Base-by-base conservation (phyloP, 2,888 invertebrate genomes). In the Cephalotes varians region DNA sequence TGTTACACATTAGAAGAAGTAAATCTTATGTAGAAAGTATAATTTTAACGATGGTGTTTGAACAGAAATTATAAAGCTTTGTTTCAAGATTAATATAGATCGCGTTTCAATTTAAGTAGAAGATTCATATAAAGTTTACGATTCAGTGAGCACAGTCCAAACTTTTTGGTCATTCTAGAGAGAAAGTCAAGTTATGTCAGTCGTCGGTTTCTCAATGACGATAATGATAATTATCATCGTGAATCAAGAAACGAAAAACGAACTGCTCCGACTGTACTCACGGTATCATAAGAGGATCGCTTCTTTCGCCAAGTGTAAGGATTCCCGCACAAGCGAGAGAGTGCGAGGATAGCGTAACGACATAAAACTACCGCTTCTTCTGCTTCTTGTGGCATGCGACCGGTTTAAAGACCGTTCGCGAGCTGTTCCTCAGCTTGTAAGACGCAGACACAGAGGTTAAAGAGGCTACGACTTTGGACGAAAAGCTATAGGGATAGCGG, bases 371-470 rank as follows among this genome's bases (percentile, higher is more conserved):
- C 72, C 65, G 81, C 69, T 79, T 79, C 77, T 67, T 77, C 56
- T 79, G 72, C 81, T 82, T 18, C 76, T 58, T 71, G 74, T 74
- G 85, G 85, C 85, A 83, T 85, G 85, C 85, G 76, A 81, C 85
- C 85, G 80, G 83, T 83, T 85, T 87, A 85, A 86, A 87, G 85
- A 86, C 56, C 74, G 49, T 72, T 65, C 47, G 69, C 81, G 69
- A 60, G 71, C 73, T 37, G 64, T 72, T 67, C 49, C 47, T 74
- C 54, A 71, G 28, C 64, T 37, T n/a, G n/a, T n/a, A 58, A 60
- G 74, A 56, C 37, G 54, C 37, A 77, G 72, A 82, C 82, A 67
- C 65, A 40, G 82, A 82, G 82, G 83, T 87, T 85, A 85, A 85
- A 84, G 60, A 69, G 71, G 74, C 73, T 82, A 74, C 69, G 81